phyloP scores from a whole-genome alignment of 64 coral and sea anemone species.

The Trachythela sp. region DNA sequence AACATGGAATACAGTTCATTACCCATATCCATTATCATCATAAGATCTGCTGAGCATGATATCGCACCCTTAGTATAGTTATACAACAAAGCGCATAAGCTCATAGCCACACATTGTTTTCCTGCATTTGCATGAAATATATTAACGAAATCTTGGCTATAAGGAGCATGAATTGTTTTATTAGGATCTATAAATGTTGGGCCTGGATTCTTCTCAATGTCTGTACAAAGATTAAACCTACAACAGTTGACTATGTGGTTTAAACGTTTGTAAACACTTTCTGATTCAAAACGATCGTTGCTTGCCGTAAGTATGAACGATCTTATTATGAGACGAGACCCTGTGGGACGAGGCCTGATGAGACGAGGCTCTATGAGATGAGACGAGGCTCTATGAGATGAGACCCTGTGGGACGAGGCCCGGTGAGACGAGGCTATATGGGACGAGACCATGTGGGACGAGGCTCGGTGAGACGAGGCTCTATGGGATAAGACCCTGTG shows the following conservation, averaged over 20 bases:
- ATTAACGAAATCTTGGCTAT: neutral
- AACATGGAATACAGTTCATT: neutral
- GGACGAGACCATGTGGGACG: no score
- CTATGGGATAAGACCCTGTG: no score
- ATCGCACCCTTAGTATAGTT: neutral
- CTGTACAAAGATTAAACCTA: neutral
- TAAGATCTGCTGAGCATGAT: neutral
- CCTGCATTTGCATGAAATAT: neutral
- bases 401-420: no score
- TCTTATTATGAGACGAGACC: no score
- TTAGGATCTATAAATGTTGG: neutral
- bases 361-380: no score
- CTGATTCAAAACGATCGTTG: neutral
- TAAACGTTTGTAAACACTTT: neutral
- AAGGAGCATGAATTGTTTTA: neutral
- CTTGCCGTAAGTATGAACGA: neutral
- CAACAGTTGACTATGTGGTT: neutral
- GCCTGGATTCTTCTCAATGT: neutral
- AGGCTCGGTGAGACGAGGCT: no score
- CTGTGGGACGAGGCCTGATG: no score
- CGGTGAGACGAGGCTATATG: no score
- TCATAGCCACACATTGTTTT: conserved; percentile 1
- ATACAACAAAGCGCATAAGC: neutral
- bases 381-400: no score
- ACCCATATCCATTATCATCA: neutral